Evolutionary conservation across 2,797 vertebrate species (phyloP).

Genomic region (Nothura maculosa): DNA sequence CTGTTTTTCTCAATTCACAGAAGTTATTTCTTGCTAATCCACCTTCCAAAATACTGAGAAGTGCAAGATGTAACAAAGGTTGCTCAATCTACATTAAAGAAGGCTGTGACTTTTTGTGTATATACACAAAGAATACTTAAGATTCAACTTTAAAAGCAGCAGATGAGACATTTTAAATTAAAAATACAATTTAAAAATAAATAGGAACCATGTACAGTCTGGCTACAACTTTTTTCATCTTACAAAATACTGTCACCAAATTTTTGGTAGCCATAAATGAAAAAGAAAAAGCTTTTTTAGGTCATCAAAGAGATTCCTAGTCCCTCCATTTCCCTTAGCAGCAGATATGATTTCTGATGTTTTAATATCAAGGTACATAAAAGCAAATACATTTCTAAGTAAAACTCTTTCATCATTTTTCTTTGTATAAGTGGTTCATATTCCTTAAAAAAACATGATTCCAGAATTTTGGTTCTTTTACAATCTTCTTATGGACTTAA

Average conservation of each 20-base stretch:
- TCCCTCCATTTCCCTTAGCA: conserved; percentile 11
- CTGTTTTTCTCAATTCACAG: not conserved
- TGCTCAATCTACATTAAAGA: not conserved
- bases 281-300: conserved; percentile 4
- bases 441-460: not conserved
- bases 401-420: conserved; percentile 60
- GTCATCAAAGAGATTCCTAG: not conserved
- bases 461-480: conserved; percentile 9
- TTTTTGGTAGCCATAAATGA: not conserved
- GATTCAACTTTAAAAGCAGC: not conserved
- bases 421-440: conserved; percentile 33
- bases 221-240: not conserved
- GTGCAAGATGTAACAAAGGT: not conserved
- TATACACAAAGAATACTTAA: not conserved
- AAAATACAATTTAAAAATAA: not conserved
- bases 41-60: not conserved
- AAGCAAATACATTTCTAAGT: conserved; percentile 30
- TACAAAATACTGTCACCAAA: conserved; percentile 9
- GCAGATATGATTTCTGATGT: not conserved
- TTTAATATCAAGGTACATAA: conserved; percentile 47
- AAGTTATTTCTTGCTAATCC: not conserved
- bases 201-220: not conserved
- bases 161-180: not conserved
- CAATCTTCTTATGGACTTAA: conserved; percentile 32
- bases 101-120: not conserved